Evolutionary conservation across 2,113 vertebrate genomes (phyloP).

Genomic region (Notarius lentiginosus): DNA sequence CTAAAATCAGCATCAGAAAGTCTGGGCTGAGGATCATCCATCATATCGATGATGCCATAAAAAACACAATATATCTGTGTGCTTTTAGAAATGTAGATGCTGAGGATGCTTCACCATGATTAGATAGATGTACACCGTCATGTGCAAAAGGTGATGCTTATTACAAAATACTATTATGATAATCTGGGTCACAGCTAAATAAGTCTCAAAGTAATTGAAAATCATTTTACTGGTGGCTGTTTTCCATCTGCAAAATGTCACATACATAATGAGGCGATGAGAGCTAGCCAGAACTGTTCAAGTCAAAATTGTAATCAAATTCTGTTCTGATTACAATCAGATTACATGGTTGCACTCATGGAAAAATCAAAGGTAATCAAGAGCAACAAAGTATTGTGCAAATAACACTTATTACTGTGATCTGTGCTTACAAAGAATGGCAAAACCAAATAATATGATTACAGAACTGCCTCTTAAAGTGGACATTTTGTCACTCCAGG

Average conservation of each 20-base stretch:
- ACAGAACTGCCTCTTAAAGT: not conserved
- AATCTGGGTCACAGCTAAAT: not conserved
- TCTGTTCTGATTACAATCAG: not conserved
- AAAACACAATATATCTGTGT: conserved; percentile 56
- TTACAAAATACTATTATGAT: not conserved
- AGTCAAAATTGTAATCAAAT: not conserved
- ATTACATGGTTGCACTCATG: not conserved
- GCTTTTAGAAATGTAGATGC: conserved; percentile 58
- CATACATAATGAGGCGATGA: not conserved
- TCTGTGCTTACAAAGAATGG: not conserved
- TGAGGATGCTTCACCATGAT: conserved; percentile 51
- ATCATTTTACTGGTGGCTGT: not conserved
- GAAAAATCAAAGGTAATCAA: not conserved
- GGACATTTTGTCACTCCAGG: not conserved
- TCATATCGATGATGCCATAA: conserved; percentile 58
- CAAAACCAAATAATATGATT: not conserved
- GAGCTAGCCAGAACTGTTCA: not conserved
- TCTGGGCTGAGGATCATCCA: conserved; percentile 57
- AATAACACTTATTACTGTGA: not conserved
- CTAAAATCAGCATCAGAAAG: conserved; percentile 28
- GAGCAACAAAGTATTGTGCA: not conserved
- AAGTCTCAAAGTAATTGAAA: not conserved
- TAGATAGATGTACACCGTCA: conserved; percentile 31
- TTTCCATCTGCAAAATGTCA: not conserved
- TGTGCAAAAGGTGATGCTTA: conserved; percentile 39